A percentile compares a stretch with the other conserved stretches of the same genome.
Conservation (phyloP, 2,888 invertebrate species). For the Anodontia alba region DNA sequence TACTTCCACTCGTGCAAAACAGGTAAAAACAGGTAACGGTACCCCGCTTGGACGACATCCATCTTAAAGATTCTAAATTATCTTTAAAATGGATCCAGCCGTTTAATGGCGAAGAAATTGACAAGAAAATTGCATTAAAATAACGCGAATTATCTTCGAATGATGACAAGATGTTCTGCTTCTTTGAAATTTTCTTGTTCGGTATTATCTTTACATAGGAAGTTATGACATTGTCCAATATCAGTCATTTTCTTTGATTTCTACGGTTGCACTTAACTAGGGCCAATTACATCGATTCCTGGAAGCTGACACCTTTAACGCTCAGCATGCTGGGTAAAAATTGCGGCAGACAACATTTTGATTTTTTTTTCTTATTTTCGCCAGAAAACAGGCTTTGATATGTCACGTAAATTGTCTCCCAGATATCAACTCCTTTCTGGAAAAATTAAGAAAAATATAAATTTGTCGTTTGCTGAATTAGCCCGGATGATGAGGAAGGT, state of each 20-base stretch:
- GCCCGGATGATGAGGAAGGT: too few relatives aligned
- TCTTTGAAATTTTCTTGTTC: constrained; percentile 2
- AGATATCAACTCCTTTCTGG: too few relatives aligned
- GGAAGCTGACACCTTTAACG: too few relatives aligned
- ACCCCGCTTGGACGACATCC: not conserved
- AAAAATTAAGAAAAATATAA: too few relatives aligned
- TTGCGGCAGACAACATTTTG: too few relatives aligned
- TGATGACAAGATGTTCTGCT: not conserved
- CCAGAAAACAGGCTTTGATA: too few relatives aligned
- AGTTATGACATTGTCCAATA: not conserved
- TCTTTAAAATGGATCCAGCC: not conserved
- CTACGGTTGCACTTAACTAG: not conserved
- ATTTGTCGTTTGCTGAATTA: too few relatives aligned
- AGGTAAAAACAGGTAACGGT: not conserved
- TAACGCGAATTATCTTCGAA: not conserved
- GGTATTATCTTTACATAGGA: not conserved
- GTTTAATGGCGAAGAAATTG: constrained; percentile 3
- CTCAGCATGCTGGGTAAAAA: too few relatives aligned
- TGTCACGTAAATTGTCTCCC: too few relatives aligned
- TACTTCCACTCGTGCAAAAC: too few relatives aligned
- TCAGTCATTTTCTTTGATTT: constrained; percentile 1
- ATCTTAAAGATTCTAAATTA: not conserved
- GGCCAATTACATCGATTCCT: not conserved
- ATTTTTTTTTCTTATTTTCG: too few relatives aligned
- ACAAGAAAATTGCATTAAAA: constrained; percentile 9